Conservation (phyloP, 1,140 invertebrate genomes). For the Drosophila ogumai region DNA sequence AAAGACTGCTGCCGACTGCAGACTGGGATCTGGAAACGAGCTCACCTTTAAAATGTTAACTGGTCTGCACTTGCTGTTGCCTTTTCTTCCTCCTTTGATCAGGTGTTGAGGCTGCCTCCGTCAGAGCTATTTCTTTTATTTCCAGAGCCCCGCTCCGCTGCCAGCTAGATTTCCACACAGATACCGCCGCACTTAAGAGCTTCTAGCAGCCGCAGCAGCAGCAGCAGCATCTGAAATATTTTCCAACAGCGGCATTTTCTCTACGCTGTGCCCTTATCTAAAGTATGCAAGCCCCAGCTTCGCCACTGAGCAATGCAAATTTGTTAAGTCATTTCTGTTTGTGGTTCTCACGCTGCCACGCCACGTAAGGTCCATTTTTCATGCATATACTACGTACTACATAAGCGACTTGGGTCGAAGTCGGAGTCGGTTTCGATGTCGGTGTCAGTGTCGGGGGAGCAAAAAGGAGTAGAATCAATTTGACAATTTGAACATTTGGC, state of each 20-base stretch:
- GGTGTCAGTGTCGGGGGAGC: conserved; percentile 32
- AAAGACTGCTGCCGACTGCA: conserved; percentile 31
- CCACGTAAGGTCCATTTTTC: conserved; percentile 50
- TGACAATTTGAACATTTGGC: conserved; percentile 75
- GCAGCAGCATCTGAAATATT: conserved; percentile 75
- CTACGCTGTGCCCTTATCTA: conserved; percentile 77
- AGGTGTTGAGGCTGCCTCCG: conserved; percentile 71
- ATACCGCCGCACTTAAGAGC: conserved; percentile 77
- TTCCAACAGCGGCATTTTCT: conserved; percentile 66
- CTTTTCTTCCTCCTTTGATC: conserved; percentile 47
- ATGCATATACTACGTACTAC: conserved; percentile 11
- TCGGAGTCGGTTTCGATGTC: conserved; percentile 48
- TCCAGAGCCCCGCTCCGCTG: conserved; percentile 35
- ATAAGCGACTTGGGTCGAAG: conserved; percentile 14
- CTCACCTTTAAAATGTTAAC: conserved; percentile 65
- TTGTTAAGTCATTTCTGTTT: conserved; percentile 83
- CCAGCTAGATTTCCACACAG: conserved; percentile 71
- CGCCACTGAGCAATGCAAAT: conserved; percentile 64
- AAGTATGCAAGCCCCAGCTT: conserved; percentile 58
- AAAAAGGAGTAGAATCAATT: conserved; percentile 65
- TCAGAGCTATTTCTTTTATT: conserved; percentile 30
- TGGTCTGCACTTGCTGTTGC: conserved; percentile 69
- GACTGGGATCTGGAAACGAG: conserved; percentile 55
- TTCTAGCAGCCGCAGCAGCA: conserved; percentile 64
- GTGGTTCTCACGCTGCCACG: conserved; percentile 79